Base-by-base conservation (phyloP, 2,113 vertebrate genomes). In the Actenoides hombroni region DNA sequence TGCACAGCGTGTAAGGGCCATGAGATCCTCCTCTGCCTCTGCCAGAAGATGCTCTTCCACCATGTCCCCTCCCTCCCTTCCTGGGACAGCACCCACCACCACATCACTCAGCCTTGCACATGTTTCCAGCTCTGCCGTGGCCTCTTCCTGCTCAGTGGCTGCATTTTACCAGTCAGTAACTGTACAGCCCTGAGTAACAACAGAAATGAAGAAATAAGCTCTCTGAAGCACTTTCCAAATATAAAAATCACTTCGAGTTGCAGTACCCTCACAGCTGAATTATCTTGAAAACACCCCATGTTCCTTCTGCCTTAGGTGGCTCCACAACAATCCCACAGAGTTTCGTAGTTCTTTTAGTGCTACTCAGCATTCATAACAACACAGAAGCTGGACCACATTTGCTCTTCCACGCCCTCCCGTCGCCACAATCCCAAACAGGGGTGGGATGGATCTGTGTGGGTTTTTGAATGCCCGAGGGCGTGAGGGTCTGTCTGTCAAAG, bases 1-100 rank as follows among this genome's bases (percentile, higher is more conserved):
- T 3, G 8, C 10, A 4, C 8, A 10, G 29, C 0, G 0, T 9
- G 14, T 39, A 18, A 18, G 49, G 16, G n/a, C 18, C 2, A 1
- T 0, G 0, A 83, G 39, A 42, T 19, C 20, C 8, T 49, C 26
- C 26, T 35, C 51, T 65, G 42, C 26, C 77, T 18, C 44, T 51
- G 74, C 29, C 13, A 53, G 42, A 40, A 39, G 35, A 31, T 40
- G 56, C 11, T 26, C n/a, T 44, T 79, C 44, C 49, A 26, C 11
- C 3, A 19, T 3, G 17, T 20, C 31, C 28, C 16, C 35, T 46
- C 13, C 39, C 17, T 60, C 14, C 35, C 17, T 60, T 11, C 35
- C n/a, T 12, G n/a, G 26, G n/a, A 29, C 19, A 40, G 67, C 42
- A 19, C 48, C 19, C 63, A 53, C 33, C 1, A 1, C 16, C 29